Evolutionary conservation across 1,140 invertebrate genomes (phyloP), one percentile per base, ranked within the genome.

Genomic region (Ladona fulva): DNA sequence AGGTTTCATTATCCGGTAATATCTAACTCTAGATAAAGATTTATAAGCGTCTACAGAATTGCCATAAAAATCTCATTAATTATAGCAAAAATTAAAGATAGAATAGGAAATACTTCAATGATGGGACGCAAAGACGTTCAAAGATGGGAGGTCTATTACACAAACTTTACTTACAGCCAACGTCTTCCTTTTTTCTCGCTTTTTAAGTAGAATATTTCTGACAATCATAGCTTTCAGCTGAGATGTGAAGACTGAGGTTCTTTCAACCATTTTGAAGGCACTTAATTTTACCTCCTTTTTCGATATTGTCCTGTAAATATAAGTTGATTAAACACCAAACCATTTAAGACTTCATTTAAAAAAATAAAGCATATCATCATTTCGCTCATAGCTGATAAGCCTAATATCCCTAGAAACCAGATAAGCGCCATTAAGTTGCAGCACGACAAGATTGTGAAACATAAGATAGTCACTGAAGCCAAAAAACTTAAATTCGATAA

Each of bases 121-220:
- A n/a, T 37, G 29, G 29, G 29, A 37, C 29, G 8, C 29, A n/a
- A n/a, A n/a, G n/a, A n/a, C n/a, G 3, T n/a, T n/a, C n/a, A n/a
- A n/a, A n/a, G n/a, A n/a, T 37, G 29, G 29, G 29, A 37, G 3
- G 8, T 8, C 8, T 8, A 37, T 37, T 37, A 37, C 42, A 75
- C 66, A 79, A 77, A 66, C 42, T 76, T 22, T 44, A 87, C 89
- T 87, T 84, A 92, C 91, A 81, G 90, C 90, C 78, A 89, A 88
- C 24, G 91, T 92, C 86, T 92, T 91, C 82, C 91, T 87, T 80
- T 90, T 91, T 79, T 92, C 90, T 75, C 91, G 85, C 83, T 91
- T 91, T 84, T 92, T 92, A 73, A 92, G 86, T 79, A 91, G 86
- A 80, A 92, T 85, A 85, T 91, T 92, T 80, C 91, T 87, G 80